Conservation (phyloP, 2,888 invertebrate species). For the Mimas tiliae region DNA sequence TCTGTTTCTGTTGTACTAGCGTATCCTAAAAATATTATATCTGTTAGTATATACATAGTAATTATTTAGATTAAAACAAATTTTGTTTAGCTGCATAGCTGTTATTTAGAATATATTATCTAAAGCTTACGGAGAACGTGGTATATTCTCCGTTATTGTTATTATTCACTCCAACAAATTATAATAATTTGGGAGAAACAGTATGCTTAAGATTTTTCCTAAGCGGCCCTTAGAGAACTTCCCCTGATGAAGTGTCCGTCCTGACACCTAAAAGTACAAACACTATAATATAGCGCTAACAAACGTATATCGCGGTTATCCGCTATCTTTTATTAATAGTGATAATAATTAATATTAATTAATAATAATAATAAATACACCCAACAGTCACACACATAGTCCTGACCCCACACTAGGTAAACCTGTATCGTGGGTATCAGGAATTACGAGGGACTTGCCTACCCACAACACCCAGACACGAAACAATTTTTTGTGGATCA, state of each 20-base stretch:
- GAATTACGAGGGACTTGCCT: too few relatives aligned
- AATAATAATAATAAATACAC: too few relatives aligned
- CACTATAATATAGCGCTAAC: neutral
- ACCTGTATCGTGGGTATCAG: too few relatives aligned
- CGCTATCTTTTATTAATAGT: neutral
- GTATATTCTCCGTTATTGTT: neutral
- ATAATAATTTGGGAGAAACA: conserved; percentile 3
- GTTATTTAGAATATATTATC: neutral
- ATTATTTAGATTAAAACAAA: neutral
- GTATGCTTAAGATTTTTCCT: conserved; percentile 9
- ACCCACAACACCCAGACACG: too few relatives aligned
- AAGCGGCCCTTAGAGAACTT: conserved; percentile 3
- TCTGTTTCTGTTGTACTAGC: neutral
- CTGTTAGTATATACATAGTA: neutral
- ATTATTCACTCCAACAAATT: neutral
- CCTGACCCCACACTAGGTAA: too few relatives aligned
- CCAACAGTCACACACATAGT: too few relatives aligned
- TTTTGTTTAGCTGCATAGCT: neutral
- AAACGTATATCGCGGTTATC: neutral
- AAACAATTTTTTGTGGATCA: too few relatives aligned
- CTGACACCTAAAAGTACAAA: conserved; percentile 20
- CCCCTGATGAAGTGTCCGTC: conserved; percentile 12
- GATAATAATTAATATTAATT: too few relatives aligned
- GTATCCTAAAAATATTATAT: neutral
- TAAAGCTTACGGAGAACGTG: neutral